Conservation (phyloP, 2,797 vertebrate genomes). For the Cynodonichthys magdalenae region DNA sequence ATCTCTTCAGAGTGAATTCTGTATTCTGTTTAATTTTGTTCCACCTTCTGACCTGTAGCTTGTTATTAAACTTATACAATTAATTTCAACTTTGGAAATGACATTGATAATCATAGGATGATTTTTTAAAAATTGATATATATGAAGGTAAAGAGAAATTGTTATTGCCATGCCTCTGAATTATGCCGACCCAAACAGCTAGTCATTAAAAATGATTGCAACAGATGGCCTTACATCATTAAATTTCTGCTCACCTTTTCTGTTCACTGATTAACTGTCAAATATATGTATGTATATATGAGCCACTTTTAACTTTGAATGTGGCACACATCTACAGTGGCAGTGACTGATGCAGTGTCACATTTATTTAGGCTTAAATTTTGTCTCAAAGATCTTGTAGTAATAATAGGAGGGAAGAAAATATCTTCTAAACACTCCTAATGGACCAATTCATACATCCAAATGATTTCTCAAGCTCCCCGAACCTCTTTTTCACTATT, state of each 20-base stretch:
- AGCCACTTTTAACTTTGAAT: no score
- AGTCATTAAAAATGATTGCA: conserved; percentile 77
- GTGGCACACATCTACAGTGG: no score
- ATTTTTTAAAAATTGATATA: conserved; percentile 77
- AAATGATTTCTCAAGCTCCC: not conserved
- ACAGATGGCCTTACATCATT: conserved; percentile 76
- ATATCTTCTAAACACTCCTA: no score
- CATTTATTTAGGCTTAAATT: no score
- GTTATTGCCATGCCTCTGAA: conserved; percentile 63
- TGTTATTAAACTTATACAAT: conserved; percentile 49
- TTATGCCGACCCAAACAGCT: conserved; percentile 74
- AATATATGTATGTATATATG: no score
- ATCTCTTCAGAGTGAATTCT: conserved; percentile 39
- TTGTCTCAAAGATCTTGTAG: no score
- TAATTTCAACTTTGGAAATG: conserved; percentile 53
- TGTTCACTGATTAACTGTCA: no score
- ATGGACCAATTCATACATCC: not conserved
- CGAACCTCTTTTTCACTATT: not conserved
- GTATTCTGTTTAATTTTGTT: conserved; percentile 25
- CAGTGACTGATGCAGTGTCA: no score
- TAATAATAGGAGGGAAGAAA: no score
- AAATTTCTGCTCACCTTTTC: conserved; percentile 71
- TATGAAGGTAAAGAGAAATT: conserved; percentile 75
- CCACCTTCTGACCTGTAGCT: conserved; percentile 43
- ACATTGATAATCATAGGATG: conserved; percentile 68